Percentiles rank a stretch among this genome's conserved stretches.
Conservation (phyloP, 2,888 invertebrate genomes). For the Heterodera filipjevi region DNA sequence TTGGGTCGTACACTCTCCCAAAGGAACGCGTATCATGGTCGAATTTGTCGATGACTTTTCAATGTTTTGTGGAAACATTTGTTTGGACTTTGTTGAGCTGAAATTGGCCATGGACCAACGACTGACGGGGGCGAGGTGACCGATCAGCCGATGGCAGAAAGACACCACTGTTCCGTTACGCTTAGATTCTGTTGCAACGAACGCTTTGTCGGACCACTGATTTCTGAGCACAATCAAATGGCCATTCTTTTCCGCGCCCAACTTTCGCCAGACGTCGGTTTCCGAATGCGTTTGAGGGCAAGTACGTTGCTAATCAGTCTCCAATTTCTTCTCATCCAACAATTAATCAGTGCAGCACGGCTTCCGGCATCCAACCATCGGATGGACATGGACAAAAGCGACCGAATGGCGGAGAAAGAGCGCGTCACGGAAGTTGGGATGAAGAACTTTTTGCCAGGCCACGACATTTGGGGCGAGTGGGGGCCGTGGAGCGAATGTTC, state of each 20-base stretch:
- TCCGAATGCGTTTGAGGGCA: slow-evolving; percentile 48
- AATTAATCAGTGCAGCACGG: background rate
- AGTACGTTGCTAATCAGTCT: slow-evolving; percentile 39
- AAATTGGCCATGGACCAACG: slow-evolving; percentile 57
- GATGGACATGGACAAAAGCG: background rate
- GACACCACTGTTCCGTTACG: no score
- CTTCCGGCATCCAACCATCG: background rate
- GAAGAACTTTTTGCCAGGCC: background rate
- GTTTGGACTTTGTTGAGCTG: slow-evolving; percentile 63
- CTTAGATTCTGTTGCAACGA: slow-evolving; percentile 61
- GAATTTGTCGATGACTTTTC: slow-evolving; percentile 63
- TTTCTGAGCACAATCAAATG: slow-evolving; percentile 95
- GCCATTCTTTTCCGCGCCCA: slow-evolving; percentile 72
- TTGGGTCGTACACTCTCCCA: slow-evolving; percentile 55
- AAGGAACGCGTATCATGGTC: slow-evolving; percentile 46
- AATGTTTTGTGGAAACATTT: slow-evolving; percentile 62
- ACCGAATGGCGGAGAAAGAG: slow-evolving; percentile 14
- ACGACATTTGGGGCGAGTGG: slow-evolving; percentile 58
- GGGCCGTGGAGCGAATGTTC: slow-evolving; percentile 60
- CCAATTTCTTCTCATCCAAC: background rate
- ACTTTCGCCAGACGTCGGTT: slow-evolving; percentile 52
- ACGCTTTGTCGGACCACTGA: slow-evolving; percentile 81
- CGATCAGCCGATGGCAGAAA: background rate
- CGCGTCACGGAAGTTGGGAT: no score
- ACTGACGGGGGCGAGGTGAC: slow-evolving; percentile 59